Evolutionary conservation across 2,113 vertebrate species (phyloP).

Genomic region (Sakesphorus luctuosus): DNA sequence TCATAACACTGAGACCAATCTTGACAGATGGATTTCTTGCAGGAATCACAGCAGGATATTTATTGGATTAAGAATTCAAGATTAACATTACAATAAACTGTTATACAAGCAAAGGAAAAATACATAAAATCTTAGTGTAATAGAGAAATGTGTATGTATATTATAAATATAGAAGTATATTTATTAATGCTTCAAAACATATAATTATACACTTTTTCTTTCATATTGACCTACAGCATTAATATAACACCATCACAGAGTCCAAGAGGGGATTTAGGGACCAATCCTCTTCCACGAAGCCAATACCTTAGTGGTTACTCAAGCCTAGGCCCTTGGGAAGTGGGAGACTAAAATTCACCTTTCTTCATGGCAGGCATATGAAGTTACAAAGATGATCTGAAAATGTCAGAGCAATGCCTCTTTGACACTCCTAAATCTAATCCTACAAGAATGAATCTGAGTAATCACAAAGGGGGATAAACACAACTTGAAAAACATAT

Average conservation of each 20-base stretch:
- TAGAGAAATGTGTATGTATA: neutral
- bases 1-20: neutral
- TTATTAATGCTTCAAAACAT: neutral
- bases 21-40: neutral
- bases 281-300: accelerated
- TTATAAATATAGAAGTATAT: neutral
- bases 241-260: neutral
- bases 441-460: neutral
- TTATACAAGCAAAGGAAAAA: neutral
- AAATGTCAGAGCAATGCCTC: neutral
- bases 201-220: neutral
- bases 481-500: accelerated
- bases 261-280: neutral
- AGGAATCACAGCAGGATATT: neutral
- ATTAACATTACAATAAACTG: neutral
- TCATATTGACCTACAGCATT: neutral
- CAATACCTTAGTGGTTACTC: neutral
- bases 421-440: neutral
- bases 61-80: neutral
- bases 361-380: neutral
- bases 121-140: neutral
- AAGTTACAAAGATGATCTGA: neutral
- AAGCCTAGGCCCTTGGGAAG: neutral
- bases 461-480: neutral
- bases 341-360: neutral